phyloP scores from a whole-genome alignment of 2,113 vertebrate genomes.

The Labrus mixtus region DNA sequence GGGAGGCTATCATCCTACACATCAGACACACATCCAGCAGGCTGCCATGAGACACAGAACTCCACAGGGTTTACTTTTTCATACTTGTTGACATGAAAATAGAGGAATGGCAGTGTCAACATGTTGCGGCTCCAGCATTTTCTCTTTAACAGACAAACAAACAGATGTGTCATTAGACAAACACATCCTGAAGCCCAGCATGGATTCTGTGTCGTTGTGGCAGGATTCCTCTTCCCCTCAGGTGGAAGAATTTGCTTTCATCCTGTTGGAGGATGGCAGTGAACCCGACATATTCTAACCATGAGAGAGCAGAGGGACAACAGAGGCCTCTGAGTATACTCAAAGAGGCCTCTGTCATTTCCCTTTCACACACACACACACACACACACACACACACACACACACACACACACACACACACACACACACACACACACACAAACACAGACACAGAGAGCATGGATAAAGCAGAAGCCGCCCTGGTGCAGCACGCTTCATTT shows the following conservation, averaged over 20 bases:
- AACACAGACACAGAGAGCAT: conserved; percentile 28
- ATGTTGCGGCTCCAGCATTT: not conserved
- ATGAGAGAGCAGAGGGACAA: conserved; percentile 43
- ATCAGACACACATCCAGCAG: conserved; percentile 25
- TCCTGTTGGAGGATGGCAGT: conserved; percentile 11
- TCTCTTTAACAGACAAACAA: not conserved
- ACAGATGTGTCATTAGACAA: not conserved
- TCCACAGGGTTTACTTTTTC: not conserved
- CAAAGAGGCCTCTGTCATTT: conserved; percentile 58
- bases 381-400: conserved; percentile 42
- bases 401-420: conserved; percentile 43
- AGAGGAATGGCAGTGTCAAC: not conserved
- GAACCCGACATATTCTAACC: conserved; percentile 40
- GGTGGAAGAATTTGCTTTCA: conserved; percentile 1
- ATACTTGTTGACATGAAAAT: not conserved
- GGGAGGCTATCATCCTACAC: conserved; percentile 65
- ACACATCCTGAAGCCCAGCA: not conserved
- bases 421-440: conserved; percentile 44
- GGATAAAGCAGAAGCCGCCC: conserved; percentile 62
- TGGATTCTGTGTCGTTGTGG: not conserved
- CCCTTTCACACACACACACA: conserved; percentile 33
- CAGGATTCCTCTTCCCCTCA: conserved; percentile 5
- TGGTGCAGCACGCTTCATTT: conserved; percentile 75
- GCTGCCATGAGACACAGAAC: not conserved
- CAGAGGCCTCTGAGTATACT: conserved; percentile 39